A percentile compares a stretch with the other conserved stretches of the same genome.
Conservation (phyloP, 2,888 invertebrate genomes). For the Phortica magna region DNA sequence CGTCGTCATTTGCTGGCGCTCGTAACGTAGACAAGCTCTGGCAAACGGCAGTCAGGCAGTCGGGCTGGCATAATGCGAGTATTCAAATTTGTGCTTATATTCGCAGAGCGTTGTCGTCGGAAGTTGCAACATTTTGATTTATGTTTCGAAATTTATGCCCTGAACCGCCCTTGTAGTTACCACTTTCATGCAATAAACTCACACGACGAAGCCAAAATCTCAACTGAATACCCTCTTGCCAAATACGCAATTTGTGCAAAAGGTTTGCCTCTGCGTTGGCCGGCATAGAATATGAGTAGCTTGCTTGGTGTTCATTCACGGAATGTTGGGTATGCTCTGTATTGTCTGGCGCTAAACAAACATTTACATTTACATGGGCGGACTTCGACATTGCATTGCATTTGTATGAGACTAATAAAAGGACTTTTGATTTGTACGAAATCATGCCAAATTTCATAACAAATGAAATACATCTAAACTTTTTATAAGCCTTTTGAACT, state of each 20-base stretch:
- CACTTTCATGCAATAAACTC: neutral
- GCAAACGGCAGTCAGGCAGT: too few species aligned
- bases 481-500: too few species aligned
- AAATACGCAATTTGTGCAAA: neutral
- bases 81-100: constrained; percentile 28
- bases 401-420: too few species aligned
- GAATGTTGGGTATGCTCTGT: too few species aligned
- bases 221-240: neutral
- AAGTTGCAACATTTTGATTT: constrained; percentile 78
- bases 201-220: neutral
- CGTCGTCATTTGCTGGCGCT: neutral
- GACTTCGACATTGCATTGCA: too few species aligned
- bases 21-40: neutral
- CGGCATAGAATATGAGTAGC: neutral
- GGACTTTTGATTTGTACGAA: too few species aligned
- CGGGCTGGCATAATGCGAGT: constrained; percentile 11
- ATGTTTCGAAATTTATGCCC: constrained; percentile 75
- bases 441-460: too few species aligned
- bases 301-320: too few species aligned
- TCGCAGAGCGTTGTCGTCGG: constrained; percentile 66
- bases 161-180: constrained; percentile 40
- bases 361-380: too few species aligned
- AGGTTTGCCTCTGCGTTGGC: neutral
- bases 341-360: too few species aligned
- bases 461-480: too few species aligned